Percentiles rank a stretch among this genome's conserved stretches.
Conservation (phyloP, 2,113 vertebrate species). For the Ctenomys sociabilis region DNA sequence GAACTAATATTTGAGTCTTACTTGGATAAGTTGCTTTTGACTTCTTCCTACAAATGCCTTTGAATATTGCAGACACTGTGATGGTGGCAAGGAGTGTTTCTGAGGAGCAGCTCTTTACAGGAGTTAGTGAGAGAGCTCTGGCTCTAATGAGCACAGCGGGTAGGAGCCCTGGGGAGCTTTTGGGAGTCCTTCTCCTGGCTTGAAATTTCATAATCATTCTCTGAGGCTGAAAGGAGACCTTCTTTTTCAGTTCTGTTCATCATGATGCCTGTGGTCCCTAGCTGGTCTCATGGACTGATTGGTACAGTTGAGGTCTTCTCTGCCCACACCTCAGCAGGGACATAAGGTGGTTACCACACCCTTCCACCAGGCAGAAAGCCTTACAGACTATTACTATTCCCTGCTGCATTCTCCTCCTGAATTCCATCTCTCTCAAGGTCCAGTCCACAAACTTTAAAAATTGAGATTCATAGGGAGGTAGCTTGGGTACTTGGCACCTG, state of each 20-base stretch:
- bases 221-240: constrained; percentile 48
- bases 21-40: constrained; percentile 6
- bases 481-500: not conserved
- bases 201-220: constrained; percentile 22
- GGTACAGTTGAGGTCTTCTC: not conserved
- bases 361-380: not conserved
- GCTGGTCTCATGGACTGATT: not conserved
- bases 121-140: constrained; percentile 21
- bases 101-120: constrained; percentile 75
- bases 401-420: not conserved
- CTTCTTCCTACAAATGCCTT: constrained; percentile 55
- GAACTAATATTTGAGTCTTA: not conserved
- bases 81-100: constrained; percentile 54
- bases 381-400: not conserved
- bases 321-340: not conserved
- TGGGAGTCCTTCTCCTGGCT: constrained; percentile 23
- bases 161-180: constrained; percentile 14
- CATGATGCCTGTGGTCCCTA: not conserved
- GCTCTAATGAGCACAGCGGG: constrained; percentile 45
- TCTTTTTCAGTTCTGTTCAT: constrained; percentile 20
- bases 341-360: not conserved
- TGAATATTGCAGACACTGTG: constrained; percentile 42
- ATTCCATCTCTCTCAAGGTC: not conserved
- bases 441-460: not conserved
- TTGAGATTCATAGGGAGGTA: not conserved